Percentiles rank a stretch among this genome's conserved stretches.
Conservation (phyloP, 2,797 vertebrate species). For the Uromys caudimaculatus region DNA sequence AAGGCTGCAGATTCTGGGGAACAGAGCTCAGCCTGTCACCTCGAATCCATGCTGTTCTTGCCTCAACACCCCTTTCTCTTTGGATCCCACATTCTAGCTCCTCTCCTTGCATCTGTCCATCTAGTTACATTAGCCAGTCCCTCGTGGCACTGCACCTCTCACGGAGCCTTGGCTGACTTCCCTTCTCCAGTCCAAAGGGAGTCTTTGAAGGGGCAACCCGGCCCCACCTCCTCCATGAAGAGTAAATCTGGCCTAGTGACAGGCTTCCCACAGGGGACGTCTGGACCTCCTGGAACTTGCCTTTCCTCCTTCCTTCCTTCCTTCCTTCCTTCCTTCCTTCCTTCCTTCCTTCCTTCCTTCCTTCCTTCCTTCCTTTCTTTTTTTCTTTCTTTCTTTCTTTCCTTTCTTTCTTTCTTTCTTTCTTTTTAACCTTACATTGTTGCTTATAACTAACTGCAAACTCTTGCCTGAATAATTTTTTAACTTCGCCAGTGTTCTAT, state of each 20-base stretch:
- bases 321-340: no score
- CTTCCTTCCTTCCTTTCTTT: not conserved
- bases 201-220: not conserved
- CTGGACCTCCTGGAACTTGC: not conserved
- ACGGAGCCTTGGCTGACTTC: not conserved
- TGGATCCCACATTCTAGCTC: not conserved
- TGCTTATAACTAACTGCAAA: conserved; percentile 34
- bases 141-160: accelerated
- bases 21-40: not conserved
- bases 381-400: no score
- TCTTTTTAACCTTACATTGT: not conserved
- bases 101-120: not conserved
- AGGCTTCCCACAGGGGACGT: not conserved
- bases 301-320: no score
- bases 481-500: not conserved
- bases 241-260: not conserved
- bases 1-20: not conserved
- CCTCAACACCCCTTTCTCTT: not conserved
- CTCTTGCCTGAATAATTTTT: conserved; percentile 47
- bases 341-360: no score
- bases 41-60: not conserved
- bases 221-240: not conserved
- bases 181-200: not conserved
- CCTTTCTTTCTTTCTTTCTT: no score
- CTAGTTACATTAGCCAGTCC: not conserved